Evolutionary conservation across 2,888 invertebrate genomes (phyloP).

Genomic region (Trisateles emortualis): DNA sequence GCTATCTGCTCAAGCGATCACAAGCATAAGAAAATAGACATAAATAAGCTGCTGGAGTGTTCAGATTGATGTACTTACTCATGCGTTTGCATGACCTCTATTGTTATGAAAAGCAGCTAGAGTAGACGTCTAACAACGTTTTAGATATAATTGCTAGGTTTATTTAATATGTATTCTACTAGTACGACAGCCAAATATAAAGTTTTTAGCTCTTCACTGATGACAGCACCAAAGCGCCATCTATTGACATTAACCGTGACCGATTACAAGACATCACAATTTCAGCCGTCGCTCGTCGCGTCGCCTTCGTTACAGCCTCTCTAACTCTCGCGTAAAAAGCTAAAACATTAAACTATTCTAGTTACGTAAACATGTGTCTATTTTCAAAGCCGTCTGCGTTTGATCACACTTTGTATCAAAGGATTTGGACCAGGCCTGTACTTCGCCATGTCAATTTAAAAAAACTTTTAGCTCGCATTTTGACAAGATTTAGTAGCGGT

Average conservation of each 20-base stretch:
- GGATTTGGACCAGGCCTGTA: slow-evolving; percentile 37
- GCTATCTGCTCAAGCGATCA: too few species aligned
- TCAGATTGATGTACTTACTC: too few species aligned
- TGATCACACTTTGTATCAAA: slow-evolving; percentile 52
- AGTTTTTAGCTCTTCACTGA: too few species aligned
- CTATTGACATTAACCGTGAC: slow-evolving; percentile 20
- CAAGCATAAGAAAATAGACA: too few species aligned
- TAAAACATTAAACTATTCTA: slow-evolving; percentile 36
- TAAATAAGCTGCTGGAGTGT: too few species aligned
- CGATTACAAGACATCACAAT: slow-evolving; percentile 6
- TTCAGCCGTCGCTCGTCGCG: too few species aligned
- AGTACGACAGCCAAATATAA: too few species aligned
- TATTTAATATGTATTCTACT: too few species aligned
- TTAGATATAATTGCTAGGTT: too few species aligned
- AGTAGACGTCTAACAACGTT: too few species aligned
- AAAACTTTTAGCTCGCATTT: slow-evolving; percentile 10
- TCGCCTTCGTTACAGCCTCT: slow-evolving; percentile 15
- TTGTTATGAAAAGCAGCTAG: too few species aligned
- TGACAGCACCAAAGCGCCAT: slow-evolving; percentile 10
- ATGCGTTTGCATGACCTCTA: too few species aligned
- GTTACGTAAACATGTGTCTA: slow-evolving; percentile 55
- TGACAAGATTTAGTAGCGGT: slow-evolving; percentile 15
- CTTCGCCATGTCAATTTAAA: slow-evolving; percentile 45
- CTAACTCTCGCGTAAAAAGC: slow-evolving; percentile 32
- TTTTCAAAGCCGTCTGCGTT: slow-evolving; percentile 60